phyloP scores from a whole-genome alignment of 2,113 vertebrate genomes.

The Panurus biarmicus region DNA sequence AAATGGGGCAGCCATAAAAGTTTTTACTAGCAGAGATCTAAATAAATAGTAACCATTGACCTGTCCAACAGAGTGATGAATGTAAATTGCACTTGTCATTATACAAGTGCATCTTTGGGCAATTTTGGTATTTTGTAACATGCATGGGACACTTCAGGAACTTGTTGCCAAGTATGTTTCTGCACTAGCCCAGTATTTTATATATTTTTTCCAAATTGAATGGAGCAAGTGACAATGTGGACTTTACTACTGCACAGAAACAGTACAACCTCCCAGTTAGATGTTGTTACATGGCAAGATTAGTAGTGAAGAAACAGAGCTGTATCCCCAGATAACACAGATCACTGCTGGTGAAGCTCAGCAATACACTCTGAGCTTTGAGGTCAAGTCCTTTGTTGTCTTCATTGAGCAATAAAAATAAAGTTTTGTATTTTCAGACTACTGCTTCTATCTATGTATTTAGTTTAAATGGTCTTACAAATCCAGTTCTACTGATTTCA shows the following conservation, averaged over 20 bases:
- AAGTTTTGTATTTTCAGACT: not conserved
- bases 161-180: not conserved
- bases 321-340: not conserved
- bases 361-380: not conserved
- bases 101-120: fast-evolving
- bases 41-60: not conserved
- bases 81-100: not conserved
- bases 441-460: not conserved
- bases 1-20: not conserved
- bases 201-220: not conserved
- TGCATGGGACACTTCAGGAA: fast-evolving
- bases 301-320: not conserved
- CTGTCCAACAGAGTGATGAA: not conserved
- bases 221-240: not conserved
- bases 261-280: not conserved
- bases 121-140: not conserved
- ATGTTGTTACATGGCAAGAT: not conserved
- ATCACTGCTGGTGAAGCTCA: not conserved
- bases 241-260: not conserved
- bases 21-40: not conserved
- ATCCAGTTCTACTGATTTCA: not conserved
- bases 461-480: not conserved
- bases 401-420: not conserved
- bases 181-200: not conserved
- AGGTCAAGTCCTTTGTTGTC: not conserved